Conservation (phyloP, 2,113 vertebrate species). For the Nicator chloris region DNA sequence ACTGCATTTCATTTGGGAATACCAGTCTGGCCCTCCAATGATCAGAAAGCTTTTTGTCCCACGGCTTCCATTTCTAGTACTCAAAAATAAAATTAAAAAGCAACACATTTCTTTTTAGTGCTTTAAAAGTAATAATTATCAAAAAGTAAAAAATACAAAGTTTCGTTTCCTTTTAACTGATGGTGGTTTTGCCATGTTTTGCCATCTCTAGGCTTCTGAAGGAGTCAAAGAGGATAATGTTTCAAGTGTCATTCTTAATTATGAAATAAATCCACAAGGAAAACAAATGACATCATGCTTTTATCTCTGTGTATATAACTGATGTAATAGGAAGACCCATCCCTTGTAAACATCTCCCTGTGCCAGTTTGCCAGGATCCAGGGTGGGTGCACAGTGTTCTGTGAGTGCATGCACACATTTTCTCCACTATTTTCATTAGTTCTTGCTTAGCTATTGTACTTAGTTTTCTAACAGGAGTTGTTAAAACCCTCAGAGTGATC, state of each 20-base stretch:
- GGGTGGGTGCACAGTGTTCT: neutral
- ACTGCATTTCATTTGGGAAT: neutral
- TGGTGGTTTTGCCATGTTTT: neutral
- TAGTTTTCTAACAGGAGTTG: neutral
- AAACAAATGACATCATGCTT: constrained; percentile 32
- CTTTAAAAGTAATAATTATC: neutral
- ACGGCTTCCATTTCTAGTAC: neutral
- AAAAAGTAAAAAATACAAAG: neutral
- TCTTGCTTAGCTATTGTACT: neutral
- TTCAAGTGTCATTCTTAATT: neutral
- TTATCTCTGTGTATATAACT: neutral
- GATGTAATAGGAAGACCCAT: neutral
- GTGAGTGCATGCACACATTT: rapidly evolving
- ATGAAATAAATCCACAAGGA: constrained; percentile 16
- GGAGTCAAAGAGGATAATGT: neutral
- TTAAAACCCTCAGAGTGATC: neutral
- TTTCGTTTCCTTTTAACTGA: neutral
- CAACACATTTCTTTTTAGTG: neutral
- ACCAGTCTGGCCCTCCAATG: neutral
- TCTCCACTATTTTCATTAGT: neutral
- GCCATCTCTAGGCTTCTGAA: neutral
- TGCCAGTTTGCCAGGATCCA: neutral
- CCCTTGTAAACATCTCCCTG: neutral
- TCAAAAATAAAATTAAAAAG: neutral
- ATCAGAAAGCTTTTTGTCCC: neutral